phyloP scores from a whole-genome alignment of 2,113 vertebrate genomes.

The Rhea americana region DNA sequence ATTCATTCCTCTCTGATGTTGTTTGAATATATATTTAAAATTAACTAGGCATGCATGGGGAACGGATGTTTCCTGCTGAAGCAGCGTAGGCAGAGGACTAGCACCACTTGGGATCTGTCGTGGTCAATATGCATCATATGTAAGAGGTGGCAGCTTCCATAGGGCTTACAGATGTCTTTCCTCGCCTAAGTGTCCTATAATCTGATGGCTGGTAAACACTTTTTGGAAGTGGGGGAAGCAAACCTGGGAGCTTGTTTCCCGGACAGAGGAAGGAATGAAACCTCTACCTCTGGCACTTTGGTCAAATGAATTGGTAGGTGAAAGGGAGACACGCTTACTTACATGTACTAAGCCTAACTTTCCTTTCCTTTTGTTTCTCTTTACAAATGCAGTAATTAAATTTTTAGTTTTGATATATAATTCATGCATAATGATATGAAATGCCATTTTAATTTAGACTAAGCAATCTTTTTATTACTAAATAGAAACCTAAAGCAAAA shows the following conservation, averaged over 20 bases:
- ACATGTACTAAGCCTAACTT: neutral
- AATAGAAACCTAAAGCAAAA: too few species aligned
- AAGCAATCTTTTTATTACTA: too few species aligned
- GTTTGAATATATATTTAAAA: too few species aligned
- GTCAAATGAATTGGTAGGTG: neutral
- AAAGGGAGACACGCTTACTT: neutral
- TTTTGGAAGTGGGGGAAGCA: neutral
- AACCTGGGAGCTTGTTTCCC: neutral
- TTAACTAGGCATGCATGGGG: too few species aligned
- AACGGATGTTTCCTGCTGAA: too few species aligned
- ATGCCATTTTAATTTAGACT: too few species aligned
- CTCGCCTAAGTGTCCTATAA: accelerated
- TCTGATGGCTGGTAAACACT: accelerated
- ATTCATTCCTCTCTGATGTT: too few species aligned
- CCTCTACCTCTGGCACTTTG: too few species aligned
- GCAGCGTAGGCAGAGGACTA: too few species aligned
- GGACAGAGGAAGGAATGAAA: neutral
- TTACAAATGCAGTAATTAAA: neutral
- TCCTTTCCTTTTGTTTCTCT: neutral
- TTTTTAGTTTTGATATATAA: neutral
- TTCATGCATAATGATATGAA: neutral
- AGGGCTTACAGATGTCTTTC: neutral
- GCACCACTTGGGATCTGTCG: too few species aligned
- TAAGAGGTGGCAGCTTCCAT: neutral
- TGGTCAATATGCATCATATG: accelerated